Evolutionary conservation across 2,888 invertebrate genomes (phyloP), one percentile per base, ranked within the genome.

Genomic region (Torymus tubicola): DNA sequence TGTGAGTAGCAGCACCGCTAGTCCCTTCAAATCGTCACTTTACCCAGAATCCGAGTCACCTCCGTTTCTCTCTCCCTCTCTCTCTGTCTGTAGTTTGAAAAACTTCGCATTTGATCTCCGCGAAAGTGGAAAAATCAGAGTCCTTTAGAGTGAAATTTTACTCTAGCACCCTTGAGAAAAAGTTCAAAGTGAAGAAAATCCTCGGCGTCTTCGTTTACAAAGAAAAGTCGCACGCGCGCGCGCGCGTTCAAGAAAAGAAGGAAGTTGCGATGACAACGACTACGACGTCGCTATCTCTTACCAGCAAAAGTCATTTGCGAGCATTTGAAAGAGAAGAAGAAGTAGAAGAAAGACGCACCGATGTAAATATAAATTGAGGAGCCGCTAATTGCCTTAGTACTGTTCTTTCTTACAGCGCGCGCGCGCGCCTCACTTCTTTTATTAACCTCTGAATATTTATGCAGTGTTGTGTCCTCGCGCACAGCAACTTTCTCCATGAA

Each of bases 41-140:
- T 63, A 63, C n/a, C 4, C 50, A 21, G 52, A 12, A 42, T 57
- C 42, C 31, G 69, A 69, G 42, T 58, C 16, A 3, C 13, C 55
- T 21, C 24, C 52, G 42, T 8, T 42, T 1, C 5, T 12, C 31
- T 14, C 8, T n/a, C 14, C 11, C 1, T 50, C 2, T 5, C 18
- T 21, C 60, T 18, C 3, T 53, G 13, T 42, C 21, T 8, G 50
- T 24, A 64, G 70, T 65, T 77, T 58, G 58, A 78, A 70, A 78
- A 78, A 78, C 58, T 78, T 65, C 0, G 71, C 67, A 78, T 78
- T 78, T 78, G 78, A 78, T 78, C 70, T 71, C 21, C 18, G 50
- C 50, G 42, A 73, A 72, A 67, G 78, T 78, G 60, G 60, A 78
- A 67, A 42, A 78, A 72, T 67, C 67, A 61, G 55, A 73, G 57